phyloP scores from a whole-genome alignment of 2,888 invertebrate genomes.

The Acronicta alni region DNA sequence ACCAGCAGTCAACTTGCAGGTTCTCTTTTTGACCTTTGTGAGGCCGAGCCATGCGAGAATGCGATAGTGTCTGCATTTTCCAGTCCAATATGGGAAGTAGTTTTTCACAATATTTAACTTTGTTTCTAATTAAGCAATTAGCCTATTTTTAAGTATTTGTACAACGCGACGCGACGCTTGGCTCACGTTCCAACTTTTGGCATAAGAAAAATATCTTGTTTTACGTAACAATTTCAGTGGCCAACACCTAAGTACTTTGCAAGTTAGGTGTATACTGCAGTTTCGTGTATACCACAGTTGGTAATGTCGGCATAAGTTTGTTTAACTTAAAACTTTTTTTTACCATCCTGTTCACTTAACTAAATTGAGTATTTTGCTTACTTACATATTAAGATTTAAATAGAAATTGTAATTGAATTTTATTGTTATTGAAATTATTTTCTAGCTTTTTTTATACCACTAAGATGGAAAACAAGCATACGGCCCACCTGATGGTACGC shows the following conservation, averaged over 20 bases:
- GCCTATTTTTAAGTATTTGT: slow-evolving; percentile 38
- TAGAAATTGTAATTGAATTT: too few relatives aligned
- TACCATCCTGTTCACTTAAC: too few relatives aligned
- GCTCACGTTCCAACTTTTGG: slow-evolving; percentile 40
- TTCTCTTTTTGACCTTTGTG: slow-evolving; percentile 46
- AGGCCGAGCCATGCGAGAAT: slow-evolving; percentile 25
- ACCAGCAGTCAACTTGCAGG: slow-evolving; percentile 38
- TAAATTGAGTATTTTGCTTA: neutral
- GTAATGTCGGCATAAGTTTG: too few relatives aligned
- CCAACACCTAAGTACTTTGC: slow-evolving; percentile 10
- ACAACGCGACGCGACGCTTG: slow-evolving; percentile 20
- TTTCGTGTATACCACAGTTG: neutral
- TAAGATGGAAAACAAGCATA: too few relatives aligned
- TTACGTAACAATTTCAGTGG: slow-evolving; percentile 28
- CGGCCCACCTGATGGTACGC: too few relatives aligned
- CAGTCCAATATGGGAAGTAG: slow-evolving; percentile 26
- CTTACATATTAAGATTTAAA: neutral
- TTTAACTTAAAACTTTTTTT: too few relatives aligned
- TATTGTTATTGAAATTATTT: too few relatives aligned
- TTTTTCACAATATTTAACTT: slow-evolving; percentile 37
- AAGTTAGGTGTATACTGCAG: slow-evolving; percentile 29
- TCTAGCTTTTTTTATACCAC: too few relatives aligned
- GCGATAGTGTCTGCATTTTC: slow-evolving; percentile 33
- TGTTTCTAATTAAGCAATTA: slow-evolving; percentile 46
- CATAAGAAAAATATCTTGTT: slow-evolving; percentile 30